Evolutionary conservation across 2,888 invertebrate genomes (phyloP).

Genomic region (Amaurobius ferox): DNA sequence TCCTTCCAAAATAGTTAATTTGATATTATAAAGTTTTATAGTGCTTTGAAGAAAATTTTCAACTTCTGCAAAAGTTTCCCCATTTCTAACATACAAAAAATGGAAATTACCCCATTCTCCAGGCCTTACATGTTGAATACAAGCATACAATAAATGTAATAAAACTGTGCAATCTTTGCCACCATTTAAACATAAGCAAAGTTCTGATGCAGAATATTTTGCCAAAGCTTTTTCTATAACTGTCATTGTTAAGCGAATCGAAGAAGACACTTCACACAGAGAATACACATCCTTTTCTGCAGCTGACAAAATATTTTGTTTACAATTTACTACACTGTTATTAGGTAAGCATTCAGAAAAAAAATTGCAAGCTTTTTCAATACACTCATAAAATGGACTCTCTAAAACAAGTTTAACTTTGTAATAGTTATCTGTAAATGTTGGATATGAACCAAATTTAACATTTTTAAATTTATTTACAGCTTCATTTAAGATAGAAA

Average conservation of each 20-base stretch:
- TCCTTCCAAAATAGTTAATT: constrained; percentile 83
- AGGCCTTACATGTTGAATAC: constrained; percentile 77
- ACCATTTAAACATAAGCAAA: constrained; percentile 96
- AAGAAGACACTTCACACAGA: neutral
- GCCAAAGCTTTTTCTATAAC: constrained; percentile 14
- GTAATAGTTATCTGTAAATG: constrained; percentile 79
- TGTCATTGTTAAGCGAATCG: constrained; percentile 78
- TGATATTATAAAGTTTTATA: constrained; percentile 82
- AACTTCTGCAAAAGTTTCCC: constrained; percentile 88
- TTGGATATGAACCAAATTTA: constrained; percentile 82
- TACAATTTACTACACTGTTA: constrained; percentile 77
- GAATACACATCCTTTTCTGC: constrained; percentile 27
- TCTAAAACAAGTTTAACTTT: constrained; percentile 81
- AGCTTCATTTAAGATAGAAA: constrained; percentile 79
- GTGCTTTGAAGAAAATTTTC: constrained; percentile 88
- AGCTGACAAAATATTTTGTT: constrained; percentile 17
- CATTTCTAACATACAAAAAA: constrained; percentile 88
- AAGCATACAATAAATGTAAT: constrained; percentile 83
- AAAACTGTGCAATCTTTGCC: constrained; percentile 98
- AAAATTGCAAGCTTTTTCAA: constrained; percentile 77
- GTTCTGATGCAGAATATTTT: constrained; percentile 79
- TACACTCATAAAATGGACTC: constrained; percentile 77
- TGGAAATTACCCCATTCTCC: constrained; percentile 78
- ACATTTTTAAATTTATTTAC: constrained; percentile 79
- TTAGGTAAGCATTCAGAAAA: constrained; percentile 77